phyloP scores from a whole-genome alignment of 2,797 vertebrate genomes.

The Pitangus sulphuratus region DNA sequence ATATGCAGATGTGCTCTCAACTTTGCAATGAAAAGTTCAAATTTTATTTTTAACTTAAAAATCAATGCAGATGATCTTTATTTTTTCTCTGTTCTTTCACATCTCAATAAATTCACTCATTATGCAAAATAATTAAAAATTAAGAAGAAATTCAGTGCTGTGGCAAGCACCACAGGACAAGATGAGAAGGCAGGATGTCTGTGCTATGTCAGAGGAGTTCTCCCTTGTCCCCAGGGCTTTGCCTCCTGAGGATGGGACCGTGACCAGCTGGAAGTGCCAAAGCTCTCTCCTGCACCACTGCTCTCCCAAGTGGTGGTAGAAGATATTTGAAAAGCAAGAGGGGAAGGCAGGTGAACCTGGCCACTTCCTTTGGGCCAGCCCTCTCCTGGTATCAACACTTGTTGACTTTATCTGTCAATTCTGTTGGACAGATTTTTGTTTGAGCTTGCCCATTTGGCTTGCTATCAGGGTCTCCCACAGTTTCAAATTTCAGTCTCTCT shows the following conservation, averaged over 20 bases:
- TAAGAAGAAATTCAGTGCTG: neutral
- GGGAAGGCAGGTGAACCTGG: neutral
- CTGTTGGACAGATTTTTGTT: neutral
- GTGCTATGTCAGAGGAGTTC: neutral
- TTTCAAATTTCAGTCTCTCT: neutral
- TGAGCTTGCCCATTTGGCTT: accelerated
- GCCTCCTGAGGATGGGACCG: accelerated
- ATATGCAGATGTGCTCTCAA: neutral
- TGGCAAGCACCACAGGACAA: neutral
- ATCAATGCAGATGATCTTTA: neutral
- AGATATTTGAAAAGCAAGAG: neutral
- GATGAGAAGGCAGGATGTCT: neutral
- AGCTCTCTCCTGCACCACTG: accelerated
- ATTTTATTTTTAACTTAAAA: neutral
- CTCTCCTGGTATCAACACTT: neutral
- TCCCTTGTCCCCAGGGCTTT: neutral
- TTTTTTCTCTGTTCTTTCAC: neutral
- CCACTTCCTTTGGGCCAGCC: neutral
- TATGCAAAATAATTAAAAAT: neutral
- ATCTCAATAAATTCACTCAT: neutral
- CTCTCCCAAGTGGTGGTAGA: neutral
- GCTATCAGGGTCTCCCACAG: accelerated
- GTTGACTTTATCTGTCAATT: neutral
- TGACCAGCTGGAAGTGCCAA: neutral
- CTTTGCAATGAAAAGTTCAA: neutral